Evolutionary conservation across 2,888 invertebrate species (phyloP), one percentile per base, ranked within the genome.

Genomic region (Mamestra brassicae): DNA sequence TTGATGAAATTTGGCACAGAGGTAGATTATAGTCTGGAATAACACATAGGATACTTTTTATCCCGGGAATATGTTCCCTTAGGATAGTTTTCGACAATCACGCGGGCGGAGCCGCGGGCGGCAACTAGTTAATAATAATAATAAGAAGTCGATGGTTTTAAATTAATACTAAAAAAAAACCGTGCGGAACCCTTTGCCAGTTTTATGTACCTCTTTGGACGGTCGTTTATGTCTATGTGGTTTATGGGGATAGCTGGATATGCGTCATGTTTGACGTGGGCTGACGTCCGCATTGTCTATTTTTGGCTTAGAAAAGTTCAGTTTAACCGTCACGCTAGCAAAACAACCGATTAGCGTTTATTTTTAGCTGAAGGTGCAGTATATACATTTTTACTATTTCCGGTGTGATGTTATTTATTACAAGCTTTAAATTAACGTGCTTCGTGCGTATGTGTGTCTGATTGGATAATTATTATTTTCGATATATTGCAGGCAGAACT

Each of bases 191-290:
- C 26, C 26, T 26, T 26, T 26, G 26, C 26, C 26, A 26, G 1
- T 84, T 77, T 77, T 57, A 55, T 65, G 45, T 15, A 66, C 13
- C 10, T 45, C 55, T 67, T 55, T 64, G 38, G 11, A 62, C 6
- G 61, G 60, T 69, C 10, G 45, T 70, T 60, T 34, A 36, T 68
- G 47, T 55, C 15, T 26, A 8, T 47, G 26, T 58, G 4, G 15
- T 50, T 50, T 55, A 54, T 58, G 26, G 60, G 36, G 13, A n/a
- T 60, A 38, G 38, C 64, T 58, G 8, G 17, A 45, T 4, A 67
- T 57, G 58, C 58, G 75, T 74, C 74, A 84, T 69, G 26, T 71
- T 77, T 63, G 71, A 73, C 67, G 55, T 58, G 11, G 4, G 34
- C 45, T 74, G 61, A 80, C 76, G 76, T 70, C 61, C 5, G 15